Evolutionary conservation across 1,140 invertebrate genomes (phyloP).

Genomic region (Nixonia krombeini): DNA sequence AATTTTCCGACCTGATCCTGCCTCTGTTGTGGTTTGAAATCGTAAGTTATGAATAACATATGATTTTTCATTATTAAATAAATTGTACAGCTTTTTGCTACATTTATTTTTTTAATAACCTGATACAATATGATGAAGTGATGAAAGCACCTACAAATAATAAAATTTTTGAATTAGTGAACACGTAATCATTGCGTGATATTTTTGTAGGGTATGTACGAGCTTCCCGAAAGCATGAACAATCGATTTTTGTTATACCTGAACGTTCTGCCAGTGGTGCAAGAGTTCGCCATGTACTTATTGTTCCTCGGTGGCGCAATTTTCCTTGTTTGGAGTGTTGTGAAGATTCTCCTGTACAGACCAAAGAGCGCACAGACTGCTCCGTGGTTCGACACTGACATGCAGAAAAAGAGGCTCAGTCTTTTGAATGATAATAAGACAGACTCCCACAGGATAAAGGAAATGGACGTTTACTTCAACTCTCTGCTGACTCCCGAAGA

Average conservation of each 20-base stretch:
- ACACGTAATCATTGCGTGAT: conserved; percentile 8
- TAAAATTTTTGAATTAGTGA: no score
- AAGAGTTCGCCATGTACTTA: conserved; percentile 74
- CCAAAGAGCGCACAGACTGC: conserved; percentile 35
- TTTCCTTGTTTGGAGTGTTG: conserved; percentile 69
- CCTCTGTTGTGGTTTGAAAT: conserved; percentile 89
- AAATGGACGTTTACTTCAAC: conserved; percentile 68
- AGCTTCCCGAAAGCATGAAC: conserved; percentile 75
- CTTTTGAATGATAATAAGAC: conserved; percentile 58
- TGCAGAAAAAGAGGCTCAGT: conserved; percentile 54
- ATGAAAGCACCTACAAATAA: no score
- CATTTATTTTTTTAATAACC: no score
- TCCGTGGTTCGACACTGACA: conserved; percentile 59
- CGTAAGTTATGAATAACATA: conserved; percentile 76
- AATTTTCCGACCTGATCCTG: conserved; percentile 78
- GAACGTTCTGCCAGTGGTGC: conserved; percentile 76
- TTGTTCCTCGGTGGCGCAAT: conserved; percentile 73
- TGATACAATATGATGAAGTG: no score
- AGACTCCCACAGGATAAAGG: conserved; percentile 49
- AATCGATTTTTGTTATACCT: conserved; percentile 81
- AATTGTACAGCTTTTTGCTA: no score
- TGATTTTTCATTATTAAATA: background rate
- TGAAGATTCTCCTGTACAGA: conserved; percentile 62
- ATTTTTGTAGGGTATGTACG: conserved; percentile 76
- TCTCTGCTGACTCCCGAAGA: conserved; percentile 61